Conservation (phyloP, 2,797 vertebrate genomes). For the Acrossocheilus fasciatus region DNA sequence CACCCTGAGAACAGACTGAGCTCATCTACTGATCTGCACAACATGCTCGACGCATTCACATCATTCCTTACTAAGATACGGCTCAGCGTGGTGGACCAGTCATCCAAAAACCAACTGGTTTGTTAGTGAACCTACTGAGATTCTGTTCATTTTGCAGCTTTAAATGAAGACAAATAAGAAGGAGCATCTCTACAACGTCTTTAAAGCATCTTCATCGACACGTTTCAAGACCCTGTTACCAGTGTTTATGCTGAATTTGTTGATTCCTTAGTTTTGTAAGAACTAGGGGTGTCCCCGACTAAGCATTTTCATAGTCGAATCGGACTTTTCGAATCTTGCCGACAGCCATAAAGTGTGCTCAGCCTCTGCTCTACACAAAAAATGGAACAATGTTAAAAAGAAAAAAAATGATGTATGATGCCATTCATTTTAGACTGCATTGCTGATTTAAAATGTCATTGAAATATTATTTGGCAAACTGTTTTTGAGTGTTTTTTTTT, state of each 20-base stretch:
- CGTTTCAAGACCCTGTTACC: background rate
- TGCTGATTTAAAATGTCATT: background rate
- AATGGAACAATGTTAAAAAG: no score
- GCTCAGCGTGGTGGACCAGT: background rate
- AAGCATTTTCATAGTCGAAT: no score
- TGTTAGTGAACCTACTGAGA: background rate
- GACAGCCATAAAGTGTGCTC: no score
- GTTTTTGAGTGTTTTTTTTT: background rate
- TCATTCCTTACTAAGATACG: background rate
- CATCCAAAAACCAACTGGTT: background rate
- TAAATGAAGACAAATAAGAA: slow-evolving; percentile 1
- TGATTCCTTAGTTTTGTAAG: background rate
- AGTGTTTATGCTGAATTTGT: background rate
- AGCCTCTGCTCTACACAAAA: no score
- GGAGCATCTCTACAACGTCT: background rate
- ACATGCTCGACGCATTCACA: slow-evolving; percentile 14
- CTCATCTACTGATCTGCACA: background rate
- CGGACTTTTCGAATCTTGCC: no score
- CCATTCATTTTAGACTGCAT: background rate
- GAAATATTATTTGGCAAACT: background rate
- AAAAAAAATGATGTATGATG: background rate
- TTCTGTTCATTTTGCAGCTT: background rate
- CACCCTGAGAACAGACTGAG: slow-evolving; percentile 41
- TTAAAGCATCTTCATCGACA: background rate
- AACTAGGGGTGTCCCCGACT: no score